phyloP scores from a whole-genome alignment of 1,140 invertebrate species.

The Sminthurinus signatus region DNA sequence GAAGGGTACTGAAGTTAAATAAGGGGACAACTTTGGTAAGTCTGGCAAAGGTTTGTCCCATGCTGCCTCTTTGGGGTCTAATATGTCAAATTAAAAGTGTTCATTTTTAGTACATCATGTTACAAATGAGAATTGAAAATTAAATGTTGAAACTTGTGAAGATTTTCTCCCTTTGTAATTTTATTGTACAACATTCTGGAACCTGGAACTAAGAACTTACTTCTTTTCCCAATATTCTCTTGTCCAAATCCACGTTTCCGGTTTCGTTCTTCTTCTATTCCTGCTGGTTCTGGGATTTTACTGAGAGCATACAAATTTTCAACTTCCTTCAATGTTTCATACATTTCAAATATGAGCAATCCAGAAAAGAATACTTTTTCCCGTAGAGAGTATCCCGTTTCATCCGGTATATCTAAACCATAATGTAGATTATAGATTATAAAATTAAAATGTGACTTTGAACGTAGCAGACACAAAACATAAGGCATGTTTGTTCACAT shows the following conservation, averaged over 20 bases:
- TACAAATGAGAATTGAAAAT: no score
- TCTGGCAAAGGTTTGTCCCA: constrained; percentile 26
- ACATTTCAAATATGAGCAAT: constrained; percentile 32
- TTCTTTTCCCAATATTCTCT: constrained; percentile 17
- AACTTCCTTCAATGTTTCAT: constrained; percentile 23
- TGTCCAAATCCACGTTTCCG: constrained; percentile 12
- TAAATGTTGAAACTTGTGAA: no score
- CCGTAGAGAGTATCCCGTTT: neutral
- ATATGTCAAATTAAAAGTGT: no score
- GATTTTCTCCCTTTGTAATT: no score
- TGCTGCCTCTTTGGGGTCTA: constrained; percentile 23
- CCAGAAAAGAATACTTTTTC: constrained; percentile 33
- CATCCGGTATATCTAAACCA: neutral
- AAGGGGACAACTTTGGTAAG: constrained; percentile 27
- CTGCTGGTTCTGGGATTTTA: constrained; percentile 19
- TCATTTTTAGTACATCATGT: no score
- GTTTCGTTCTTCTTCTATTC: neutral
- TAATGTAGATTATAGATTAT: neutral
- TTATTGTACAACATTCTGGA: neutral
- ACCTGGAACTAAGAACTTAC: neutral
- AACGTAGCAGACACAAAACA: no score
- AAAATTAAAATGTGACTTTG: neutral
- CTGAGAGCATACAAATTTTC: constrained; percentile 17
- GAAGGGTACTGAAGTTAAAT: constrained; percentile 19
- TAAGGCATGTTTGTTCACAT: no score